Conservation (phyloP, 2,113 vertebrate genomes). For the Proteles cristata region DNA sequence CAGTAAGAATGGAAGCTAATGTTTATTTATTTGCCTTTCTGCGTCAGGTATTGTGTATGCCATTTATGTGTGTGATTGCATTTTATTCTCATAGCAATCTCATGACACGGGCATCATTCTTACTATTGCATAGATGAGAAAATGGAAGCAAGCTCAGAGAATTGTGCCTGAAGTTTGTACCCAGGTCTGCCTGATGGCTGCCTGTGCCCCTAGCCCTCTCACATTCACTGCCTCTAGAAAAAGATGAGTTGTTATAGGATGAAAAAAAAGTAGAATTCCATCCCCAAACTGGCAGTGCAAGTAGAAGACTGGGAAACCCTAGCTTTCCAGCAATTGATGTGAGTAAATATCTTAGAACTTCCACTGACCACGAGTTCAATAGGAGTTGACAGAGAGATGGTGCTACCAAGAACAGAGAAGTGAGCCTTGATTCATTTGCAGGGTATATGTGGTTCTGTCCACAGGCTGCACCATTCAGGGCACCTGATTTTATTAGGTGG, state of each 20-base stretch:
- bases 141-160: constrained; percentile 1
- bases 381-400: background rate
- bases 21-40: background rate
- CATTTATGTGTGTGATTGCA: background rate
- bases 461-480: too few relatives aligned
- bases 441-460: background rate
- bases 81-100: background rate
- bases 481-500: background rate
- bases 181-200: background rate
- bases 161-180: background rate
- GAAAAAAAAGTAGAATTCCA: background rate
- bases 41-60: background rate
- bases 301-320: background rate
- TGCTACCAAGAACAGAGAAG: background rate
- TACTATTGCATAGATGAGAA: background rate
- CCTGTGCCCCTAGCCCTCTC: background rate
- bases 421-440: background rate
- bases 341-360: background rate
- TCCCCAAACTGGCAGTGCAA: background rate
- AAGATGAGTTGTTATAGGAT: background rate
- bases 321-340: background rate
- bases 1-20: background rate
- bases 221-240: background rate
- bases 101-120: background rate
- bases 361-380: background rate